phyloP scores from a whole-genome alignment of 2,113 vertebrate species.

The Porphyrio hochstetteri region DNA sequence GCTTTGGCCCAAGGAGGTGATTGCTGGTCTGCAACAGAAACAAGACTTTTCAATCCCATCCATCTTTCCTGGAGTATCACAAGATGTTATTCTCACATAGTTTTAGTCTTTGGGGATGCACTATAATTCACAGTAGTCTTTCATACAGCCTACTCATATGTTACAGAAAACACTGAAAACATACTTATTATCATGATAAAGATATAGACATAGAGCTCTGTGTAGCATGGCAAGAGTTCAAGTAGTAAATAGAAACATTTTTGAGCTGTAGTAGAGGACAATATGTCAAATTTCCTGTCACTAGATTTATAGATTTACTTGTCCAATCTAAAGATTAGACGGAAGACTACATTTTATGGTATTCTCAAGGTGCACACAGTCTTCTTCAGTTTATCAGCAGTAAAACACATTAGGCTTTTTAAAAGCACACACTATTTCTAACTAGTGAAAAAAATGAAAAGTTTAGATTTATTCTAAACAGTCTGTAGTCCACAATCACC shows the following conservation, averaged over 20 bases:
- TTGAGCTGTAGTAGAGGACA: background rate
- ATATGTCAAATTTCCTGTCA: background rate
- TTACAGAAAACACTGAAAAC: background rate
- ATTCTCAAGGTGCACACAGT: background rate
- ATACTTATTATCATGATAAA: background rate
- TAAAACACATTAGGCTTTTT: background rate
- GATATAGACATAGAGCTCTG: background rate
- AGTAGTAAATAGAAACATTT: background rate
- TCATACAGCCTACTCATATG: background rate
- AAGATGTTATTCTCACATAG: background rate
- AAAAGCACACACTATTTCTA: background rate
- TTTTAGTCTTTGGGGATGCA: background rate
- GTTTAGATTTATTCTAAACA: background rate
- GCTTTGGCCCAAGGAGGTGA: slow-evolving; percentile 96
- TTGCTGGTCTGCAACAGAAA: slow-evolving; percentile 88
- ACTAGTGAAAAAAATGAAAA: background rate
- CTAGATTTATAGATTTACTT: background rate
- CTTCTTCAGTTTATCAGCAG: background rate
- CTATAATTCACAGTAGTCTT: background rate
- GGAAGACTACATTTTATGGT: background rate
- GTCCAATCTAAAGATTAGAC: background rate
- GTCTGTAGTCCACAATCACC: background rate
- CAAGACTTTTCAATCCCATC: background rate
- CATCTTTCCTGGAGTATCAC: background rate
- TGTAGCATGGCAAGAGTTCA: background rate